Base-by-base conservation (phyloP, 2,113 vertebrate species). In the Tautogolabrus adspersus region DNA sequence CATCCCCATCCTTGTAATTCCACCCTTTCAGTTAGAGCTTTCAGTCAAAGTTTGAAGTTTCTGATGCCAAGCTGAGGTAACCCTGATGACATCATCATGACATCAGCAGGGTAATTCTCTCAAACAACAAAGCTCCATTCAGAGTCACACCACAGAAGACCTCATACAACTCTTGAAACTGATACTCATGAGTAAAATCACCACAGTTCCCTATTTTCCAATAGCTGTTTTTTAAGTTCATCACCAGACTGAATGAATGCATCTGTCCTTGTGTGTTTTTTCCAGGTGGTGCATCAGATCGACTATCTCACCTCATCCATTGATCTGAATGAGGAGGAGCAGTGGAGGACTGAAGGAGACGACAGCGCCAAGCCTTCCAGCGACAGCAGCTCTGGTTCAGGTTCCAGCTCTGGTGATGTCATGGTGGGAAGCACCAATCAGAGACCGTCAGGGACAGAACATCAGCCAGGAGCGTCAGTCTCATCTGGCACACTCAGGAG, bases 261-360 rank as follows among this genome's bases (percentile, higher is more conserved):
- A 19, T 49, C 40, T 37, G 46, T 83, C 40, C 18, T 2, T 73
- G 61, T 66, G 18, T 85, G 21, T 86, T 18, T 66, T 79, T 82
- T 90, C 37, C 79, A 95, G 95, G 94, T 95, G 77, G 94, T 95
- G 77, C 87, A 93, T 62, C 93, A 95, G 88, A 96, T 96, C 66
- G 95, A 96, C 81, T 71, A 89, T 62, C 87, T 96, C 69, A 96
- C 95, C 44, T 93, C 93, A 3, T 82, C 88, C 58, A 93, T 96
- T 76, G 93, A 95, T 80, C 82, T 95, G 64, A 84, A 79, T 23
- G 87, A 91, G 65, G 90, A 92, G 56, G 91, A 92, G 69, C 56
- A 72, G 47, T 68, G 76, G 52, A 54, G 37, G 18, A n/a, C 66
- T 19, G 54, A 70, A 77, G 65, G 51, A 66, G 84, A 46, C 3